Evolutionary conservation across 2,888 invertebrate genomes (phyloP).

Genomic region (Sinohyriopsis cumingii): DNA sequence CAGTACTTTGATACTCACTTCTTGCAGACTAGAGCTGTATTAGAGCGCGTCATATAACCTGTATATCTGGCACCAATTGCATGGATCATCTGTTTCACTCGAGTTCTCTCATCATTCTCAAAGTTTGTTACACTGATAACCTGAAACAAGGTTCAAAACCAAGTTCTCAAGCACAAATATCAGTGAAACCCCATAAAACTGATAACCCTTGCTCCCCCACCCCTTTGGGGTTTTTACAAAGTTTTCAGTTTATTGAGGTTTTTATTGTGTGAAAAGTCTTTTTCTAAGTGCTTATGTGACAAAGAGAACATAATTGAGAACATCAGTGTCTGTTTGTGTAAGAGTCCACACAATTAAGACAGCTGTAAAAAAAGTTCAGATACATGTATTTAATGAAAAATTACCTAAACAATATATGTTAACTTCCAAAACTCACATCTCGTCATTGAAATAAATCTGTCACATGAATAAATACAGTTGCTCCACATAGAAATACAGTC

Average conservation of each 20-base stretch:
- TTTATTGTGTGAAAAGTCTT: too few species aligned
- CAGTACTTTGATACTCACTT: constrained; percentile 43
- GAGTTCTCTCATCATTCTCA: constrained; percentile 86
- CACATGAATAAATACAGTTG: too few species aligned
- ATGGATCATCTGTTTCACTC: constrained; percentile 88
- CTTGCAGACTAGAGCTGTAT: constrained; percentile 75
- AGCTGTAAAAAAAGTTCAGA: too few species aligned
- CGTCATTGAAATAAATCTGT: too few species aligned
- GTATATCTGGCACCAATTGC: constrained; percentile 89
- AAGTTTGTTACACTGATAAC: constrained; percentile 92
- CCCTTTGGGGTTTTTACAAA: not conserved
- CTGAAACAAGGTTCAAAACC: constrained; percentile 57
- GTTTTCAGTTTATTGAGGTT: not conserved
- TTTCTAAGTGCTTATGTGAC: too few species aligned
- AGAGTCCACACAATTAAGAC: too few species aligned
- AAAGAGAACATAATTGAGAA: too few species aligned
- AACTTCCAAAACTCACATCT: too few species aligned
- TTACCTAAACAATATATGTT: too few species aligned
- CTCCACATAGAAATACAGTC: too few species aligned
- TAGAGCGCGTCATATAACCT: constrained; percentile 74
- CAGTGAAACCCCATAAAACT: not conserved
- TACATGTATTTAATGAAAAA: too few species aligned
- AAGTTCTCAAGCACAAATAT: not conserved
- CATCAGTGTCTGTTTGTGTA: too few species aligned
- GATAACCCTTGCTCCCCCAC: not conserved